A percentile compares a stretch with the other conserved stretches of the same genome.
These are phyloP conservation scores for Portevinia maculata DNA, from an alignment of 2,888 invertebrate species.

Conservation along the genomic window DNA sequence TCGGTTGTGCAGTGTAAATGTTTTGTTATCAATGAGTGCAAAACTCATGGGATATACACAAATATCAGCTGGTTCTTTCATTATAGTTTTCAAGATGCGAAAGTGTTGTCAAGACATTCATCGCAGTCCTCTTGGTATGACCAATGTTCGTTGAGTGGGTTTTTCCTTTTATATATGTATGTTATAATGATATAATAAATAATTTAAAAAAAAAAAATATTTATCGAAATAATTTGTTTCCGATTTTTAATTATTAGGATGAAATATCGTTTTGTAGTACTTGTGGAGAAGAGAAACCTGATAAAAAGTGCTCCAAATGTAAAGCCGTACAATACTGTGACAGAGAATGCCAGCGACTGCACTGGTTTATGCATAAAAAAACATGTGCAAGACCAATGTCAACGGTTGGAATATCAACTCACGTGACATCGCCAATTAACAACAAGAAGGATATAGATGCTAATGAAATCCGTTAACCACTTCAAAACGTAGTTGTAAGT, in stretches of 20 bases:
- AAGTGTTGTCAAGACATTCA: too few species aligned
- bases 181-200: too few species aligned
- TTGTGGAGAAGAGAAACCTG: slow-evolving; percentile 94
- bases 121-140: too few species aligned
- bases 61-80: too few species aligned
- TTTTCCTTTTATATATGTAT: too few species aligned
- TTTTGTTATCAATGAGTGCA: too few species aligned
- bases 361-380: slow-evolving; percentile 96
- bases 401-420: slow-evolving; percentile 78
- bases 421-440: slow-evolving; percentile 73
- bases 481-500: slow-evolving; percentile 83
- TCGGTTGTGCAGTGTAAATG: too few species aligned
- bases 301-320: slow-evolving; percentile 97
- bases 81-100: too few species aligned
- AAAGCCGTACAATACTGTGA: slow-evolving; percentile 97
- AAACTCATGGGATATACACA: too few species aligned
- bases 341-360: slow-evolving; percentile 95
- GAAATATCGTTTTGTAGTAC: slow-evolving; percentile 89
- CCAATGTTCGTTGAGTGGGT: too few species aligned
- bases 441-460: slow-evolving; percentile 81
- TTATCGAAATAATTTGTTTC: neutral
- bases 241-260: slow-evolving; percentile 77
- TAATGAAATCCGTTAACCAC: slow-evolving; percentile 84
- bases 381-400: slow-evolving; percentile 88
- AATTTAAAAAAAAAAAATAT: neutral